Base-by-base conservation (phyloP, 2,888 invertebrate species). In the Lochmaea capreae region DNA sequence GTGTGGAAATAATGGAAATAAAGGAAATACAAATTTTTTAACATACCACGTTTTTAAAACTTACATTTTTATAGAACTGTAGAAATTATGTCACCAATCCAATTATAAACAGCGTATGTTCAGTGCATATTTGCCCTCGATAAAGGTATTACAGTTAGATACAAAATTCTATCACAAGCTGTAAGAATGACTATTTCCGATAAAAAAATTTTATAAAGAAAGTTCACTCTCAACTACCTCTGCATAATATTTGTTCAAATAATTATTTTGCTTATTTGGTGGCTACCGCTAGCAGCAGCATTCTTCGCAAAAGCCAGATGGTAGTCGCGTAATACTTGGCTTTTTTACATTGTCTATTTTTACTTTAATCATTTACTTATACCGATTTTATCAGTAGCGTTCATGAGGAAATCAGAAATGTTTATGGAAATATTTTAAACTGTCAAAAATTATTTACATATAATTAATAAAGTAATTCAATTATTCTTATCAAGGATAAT, bases 251-350 rank as follows among this genome's bases (percentile, higher is more conserved):
- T 58, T 8, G 9, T 61, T 33, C 61, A 61, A 39, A 61, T 61
- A 61, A 61, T 61, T 61, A 33, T 33, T 26, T 14, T 26, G 39
- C 33, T 61, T 61, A 61, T 61, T 61, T 61, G 61, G 61, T 8
- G 49, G 49, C 49, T 49, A 49, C 49, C 49, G 49, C 49, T 49
- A 49, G 49, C 8, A 49, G 49, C 8, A 33, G 10, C n/a, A 39
- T 61, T 61, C 12, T 33, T 14, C 6, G 33, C 61, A n/a, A 61
- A 61, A 61, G 61, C 61, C 61, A 61, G 61, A 2, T 61, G 61
- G 26, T 39, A 14, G 14, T 33, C 61, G 12, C 33, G 61, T 49
- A 49, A 49, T 49, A 61, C 61, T 5, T 14, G 9, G 33, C 6
- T 26, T 10, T n/a, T 61, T 33, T 14, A 61, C 26, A 9, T 39